phyloP scores from a whole-genome alignment of 37 sponge, comb jelly and placozoan genomes.

The Aplysina aerophoba region DNA sequence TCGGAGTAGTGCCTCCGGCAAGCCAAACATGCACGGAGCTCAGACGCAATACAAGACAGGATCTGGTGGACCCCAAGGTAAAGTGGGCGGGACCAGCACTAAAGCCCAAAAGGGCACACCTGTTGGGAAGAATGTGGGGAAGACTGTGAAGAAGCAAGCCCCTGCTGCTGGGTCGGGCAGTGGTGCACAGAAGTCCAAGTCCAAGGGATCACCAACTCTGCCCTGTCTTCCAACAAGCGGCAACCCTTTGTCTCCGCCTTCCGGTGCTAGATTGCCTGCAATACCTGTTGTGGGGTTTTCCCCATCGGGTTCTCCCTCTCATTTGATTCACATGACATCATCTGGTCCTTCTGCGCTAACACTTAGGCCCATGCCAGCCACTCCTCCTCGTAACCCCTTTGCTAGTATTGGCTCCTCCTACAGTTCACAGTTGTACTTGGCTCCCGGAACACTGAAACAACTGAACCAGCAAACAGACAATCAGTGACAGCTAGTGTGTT shows the following conservation, averaged over 20 bases:
- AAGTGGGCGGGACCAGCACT: neutral
- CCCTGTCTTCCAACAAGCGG: neutral
- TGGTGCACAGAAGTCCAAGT: slow-evolving; percentile 28
- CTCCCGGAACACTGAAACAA: slow-evolving; percentile 69
- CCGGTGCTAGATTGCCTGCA: neutral
- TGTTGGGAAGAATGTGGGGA: neutral
- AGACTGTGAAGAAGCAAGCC: neutral
- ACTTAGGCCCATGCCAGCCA: slow-evolving; percentile 53
- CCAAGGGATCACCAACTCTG: slow-evolving; percentile 34
- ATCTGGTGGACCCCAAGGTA: neutral
- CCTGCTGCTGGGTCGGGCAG: no score
- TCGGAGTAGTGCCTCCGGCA: neutral
- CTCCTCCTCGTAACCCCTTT: slow-evolving; percentile 76
- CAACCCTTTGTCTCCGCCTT: neutral
- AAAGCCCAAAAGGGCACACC: slow-evolving; percentile 1
- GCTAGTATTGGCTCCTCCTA: slow-evolving; percentile 6
- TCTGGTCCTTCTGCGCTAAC: no score
- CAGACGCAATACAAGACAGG: neutral
- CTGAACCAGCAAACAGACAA: slow-evolving; percentile 35
- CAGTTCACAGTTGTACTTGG: neutral
- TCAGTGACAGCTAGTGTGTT: no score
- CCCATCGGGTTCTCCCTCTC: slow-evolving; percentile 36
- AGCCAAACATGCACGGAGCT: neutral
- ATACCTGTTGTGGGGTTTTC: slow-evolving; percentile 19
- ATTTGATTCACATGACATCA: slow-evolving; percentile 41